Evolutionary conservation across 2,797 vertebrate genomes (phyloP).

Genomic region (Arrhamphus sclerolepis): DNA sequence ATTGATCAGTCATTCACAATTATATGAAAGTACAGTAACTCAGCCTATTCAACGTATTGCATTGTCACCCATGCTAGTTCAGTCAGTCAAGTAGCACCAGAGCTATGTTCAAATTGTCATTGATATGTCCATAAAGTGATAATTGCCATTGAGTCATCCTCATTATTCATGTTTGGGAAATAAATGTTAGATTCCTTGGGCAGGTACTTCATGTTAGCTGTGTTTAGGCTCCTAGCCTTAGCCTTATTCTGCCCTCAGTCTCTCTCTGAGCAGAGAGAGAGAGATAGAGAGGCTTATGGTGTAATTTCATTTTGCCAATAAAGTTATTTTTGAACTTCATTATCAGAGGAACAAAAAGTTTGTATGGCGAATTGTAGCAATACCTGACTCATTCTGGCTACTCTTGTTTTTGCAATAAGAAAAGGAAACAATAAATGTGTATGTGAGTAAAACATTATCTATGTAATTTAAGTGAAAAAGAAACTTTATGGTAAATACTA

Average conservation of each 20-base stretch:
- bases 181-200: slow-evolving; percentile 77
- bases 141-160: slow-evolving; percentile 59
- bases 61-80: slow-evolving; percentile 49
- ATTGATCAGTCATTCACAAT: slow-evolving; percentile 34
- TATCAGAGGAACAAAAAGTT: slow-evolving; percentile 78
- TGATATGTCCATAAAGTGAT: slow-evolving; percentile 65
- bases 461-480: slow-evolving; percentile 85
- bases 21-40: slow-evolving; percentile 28
- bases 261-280: slow-evolving; percentile 69
- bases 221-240: slow-evolving; percentile 84
- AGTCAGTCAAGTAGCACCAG: slow-evolving; percentile 58
- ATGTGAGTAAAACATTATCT: slow-evolving; percentile 84
- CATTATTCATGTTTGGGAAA: slow-evolving; percentile 69
- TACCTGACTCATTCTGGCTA: slow-evolving; percentile 86
- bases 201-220: slow-evolving; percentile 82
- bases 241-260: slow-evolving; percentile 82
- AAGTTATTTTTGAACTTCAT: slow-evolving; percentile 84
- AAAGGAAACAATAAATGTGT: slow-evolving; percentile 84
- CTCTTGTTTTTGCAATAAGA: slow-evolving; percentile 89
- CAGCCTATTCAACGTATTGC: slow-evolving; percentile 39
- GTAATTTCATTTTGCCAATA: slow-evolving; percentile 85
- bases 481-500: slow-evolving; percentile 82
- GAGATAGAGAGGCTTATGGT: slow-evolving; percentile 73
- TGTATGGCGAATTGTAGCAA: slow-evolving; percentile 85
- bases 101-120: slow-evolving; percentile 60